Evolutionary conservation across 2,797 vertebrate genomes (phyloP).

Genomic region (Xiphophorus birchmanni): DNA sequence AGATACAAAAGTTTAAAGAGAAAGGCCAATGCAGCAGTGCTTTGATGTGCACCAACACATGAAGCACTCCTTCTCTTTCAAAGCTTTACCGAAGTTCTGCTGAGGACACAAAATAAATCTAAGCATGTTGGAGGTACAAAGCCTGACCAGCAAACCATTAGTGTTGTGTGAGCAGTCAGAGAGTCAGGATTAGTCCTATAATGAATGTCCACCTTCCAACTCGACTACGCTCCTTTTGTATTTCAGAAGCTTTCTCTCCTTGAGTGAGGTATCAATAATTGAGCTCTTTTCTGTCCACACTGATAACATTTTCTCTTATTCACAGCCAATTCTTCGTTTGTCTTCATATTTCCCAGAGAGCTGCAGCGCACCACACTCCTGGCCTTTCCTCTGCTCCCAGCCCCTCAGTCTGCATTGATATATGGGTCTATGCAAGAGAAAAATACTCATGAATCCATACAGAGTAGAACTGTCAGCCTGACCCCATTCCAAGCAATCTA

Average conservation of each 20-base stretch:
- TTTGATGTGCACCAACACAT: slow-evolving; percentile 49
- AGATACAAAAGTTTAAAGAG: slow-evolving; percentile 71
- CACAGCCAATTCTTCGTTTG: slow-evolving; percentile 81
- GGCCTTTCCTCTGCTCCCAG: slow-evolving; percentile 82
- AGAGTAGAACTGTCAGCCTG: slow-evolving; percentile 56
- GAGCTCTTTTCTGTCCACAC: slow-evolving; percentile 75
- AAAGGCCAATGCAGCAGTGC: slow-evolving; percentile 47
- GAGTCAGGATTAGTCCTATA: slow-evolving; percentile 60
- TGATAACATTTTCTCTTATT: slow-evolving; percentile 78
- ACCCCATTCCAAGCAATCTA: slow-evolving; percentile 33
- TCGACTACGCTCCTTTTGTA: slow-evolving; percentile 63
- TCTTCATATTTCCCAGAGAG: slow-evolving; percentile 83
- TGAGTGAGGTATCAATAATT: slow-evolving; percentile 75
- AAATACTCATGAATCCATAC: slow-evolving; percentile 83
- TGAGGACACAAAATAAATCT: slow-evolving; percentile 51
- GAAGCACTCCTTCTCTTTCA: slow-evolving; percentile 46
- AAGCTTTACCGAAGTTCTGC: slow-evolving; percentile 53
- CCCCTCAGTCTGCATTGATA: slow-evolving; percentile 87
- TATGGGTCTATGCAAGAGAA: slow-evolving; percentile 82
- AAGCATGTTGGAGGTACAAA: slow-evolving; percentile 58
- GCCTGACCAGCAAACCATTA: slow-evolving; percentile 66
- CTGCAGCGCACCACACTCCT: slow-evolving; percentile 75
- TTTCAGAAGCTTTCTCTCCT: slow-evolving; percentile 65
- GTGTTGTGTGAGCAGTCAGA: slow-evolving; percentile 60
- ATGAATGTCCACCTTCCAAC: slow-evolving; percentile 66